These are phyloP conservation scores for Selene dorsalis DNA, from an alignment of 2,797 vertebrate species.

Conservation along the genomic window DNA sequence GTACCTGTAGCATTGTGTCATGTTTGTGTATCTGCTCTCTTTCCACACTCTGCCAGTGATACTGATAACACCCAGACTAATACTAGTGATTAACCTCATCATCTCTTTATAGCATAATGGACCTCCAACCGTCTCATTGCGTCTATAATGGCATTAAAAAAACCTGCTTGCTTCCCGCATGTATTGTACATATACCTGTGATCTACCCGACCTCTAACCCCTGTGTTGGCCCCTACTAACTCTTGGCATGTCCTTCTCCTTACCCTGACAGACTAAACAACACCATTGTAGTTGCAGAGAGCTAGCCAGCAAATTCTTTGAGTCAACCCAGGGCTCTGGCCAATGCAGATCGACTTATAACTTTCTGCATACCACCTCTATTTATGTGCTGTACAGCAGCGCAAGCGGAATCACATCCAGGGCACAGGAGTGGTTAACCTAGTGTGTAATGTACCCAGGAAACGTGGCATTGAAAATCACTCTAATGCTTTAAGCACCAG, in stretches of 20 bases:
- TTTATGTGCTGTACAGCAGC: slow-evolving; percentile 25
- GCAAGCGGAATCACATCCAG: slow-evolving; percentile 35
- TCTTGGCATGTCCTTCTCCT: slow-evolving; percentile 16
- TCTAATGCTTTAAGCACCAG: slow-evolving; percentile 38
- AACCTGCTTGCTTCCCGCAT: slow-evolving; percentile 59
- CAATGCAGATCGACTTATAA: slow-evolving; percentile 5
- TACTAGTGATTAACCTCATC: slow-evolving; percentile 6
- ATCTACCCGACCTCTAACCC: slow-evolving; percentile 78
- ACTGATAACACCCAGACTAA: background rate
- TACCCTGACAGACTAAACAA: slow-evolving; percentile 21
- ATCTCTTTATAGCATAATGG: background rate
- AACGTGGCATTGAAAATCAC: slow-evolving; percentile 20
- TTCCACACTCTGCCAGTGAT: background rate
- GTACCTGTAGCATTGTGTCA: background rate
- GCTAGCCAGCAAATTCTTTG: slow-evolving; percentile 26
- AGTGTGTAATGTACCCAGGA: slow-evolving; percentile 18
- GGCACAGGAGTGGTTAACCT: slow-evolving; percentile 37
- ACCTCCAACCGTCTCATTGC: background rate
- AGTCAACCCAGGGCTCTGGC: background rate
- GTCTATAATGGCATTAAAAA: background rate
- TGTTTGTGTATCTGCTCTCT: background rate
- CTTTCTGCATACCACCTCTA: background rate
- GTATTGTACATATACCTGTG: slow-evolving; percentile 11
- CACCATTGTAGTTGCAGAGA: slow-evolving; percentile 9
- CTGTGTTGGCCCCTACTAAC: slow-evolving; percentile 67